Percentiles rank a stretch among this genome's conserved stretches.
These are phyloP conservation scores for Gouania willdenowi DNA, from an alignment of 2,797 vertebrate species.

Conservation along the genomic window DNA sequence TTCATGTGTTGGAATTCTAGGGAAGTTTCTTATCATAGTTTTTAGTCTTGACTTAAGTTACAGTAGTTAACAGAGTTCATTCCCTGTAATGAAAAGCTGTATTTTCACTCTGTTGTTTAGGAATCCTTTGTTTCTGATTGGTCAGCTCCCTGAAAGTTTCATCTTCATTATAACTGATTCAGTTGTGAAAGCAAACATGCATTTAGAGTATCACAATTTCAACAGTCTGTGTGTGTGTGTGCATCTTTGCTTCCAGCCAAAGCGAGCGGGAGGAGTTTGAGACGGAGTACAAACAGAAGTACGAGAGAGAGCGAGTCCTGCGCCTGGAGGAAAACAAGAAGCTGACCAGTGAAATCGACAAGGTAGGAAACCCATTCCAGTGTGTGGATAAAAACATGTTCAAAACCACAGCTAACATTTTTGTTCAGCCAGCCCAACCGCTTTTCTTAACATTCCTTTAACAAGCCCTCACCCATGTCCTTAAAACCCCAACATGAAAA, in stretches of 20 bases:
- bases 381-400: slow-evolving; percentile 2
- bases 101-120: too few relatives aligned
- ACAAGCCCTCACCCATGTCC: slow-evolving; percentile 31
- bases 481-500: slow-evolving; percentile 48
- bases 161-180: too few relatives aligned
- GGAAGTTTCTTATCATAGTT: too few relatives aligned
- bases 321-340: slow-evolving; percentile 93
- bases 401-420: slow-evolving; percentile 50
- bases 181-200: slow-evolving; percentile 10
- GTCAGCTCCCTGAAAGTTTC: too few relatives aligned
- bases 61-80: too few relatives aligned
- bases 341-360: slow-evolving; percentile 89
- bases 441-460: slow-evolving; percentile 48
- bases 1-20: too few relatives aligned
- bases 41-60: too few relatives aligned
- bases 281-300: slow-evolving; percentile 90
- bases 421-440: slow-evolving; percentile 4
- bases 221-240: slow-evolving; percentile 14
- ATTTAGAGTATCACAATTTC: slow-evolving; percentile 2
- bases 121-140: too few relatives aligned
- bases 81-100: too few relatives aligned
- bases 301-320: slow-evolving; percentile 85
- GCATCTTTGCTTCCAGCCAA: slow-evolving; percentile 76
- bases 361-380: slow-evolving; percentile 68
- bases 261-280: slow-evolving; percentile 92